A percentile compares a stretch with the other conserved stretches of the same genome.
phyloP scores from a whole-genome alignment of 2,113 vertebrate species.

The Gasterosteus nipponicus region DNA sequence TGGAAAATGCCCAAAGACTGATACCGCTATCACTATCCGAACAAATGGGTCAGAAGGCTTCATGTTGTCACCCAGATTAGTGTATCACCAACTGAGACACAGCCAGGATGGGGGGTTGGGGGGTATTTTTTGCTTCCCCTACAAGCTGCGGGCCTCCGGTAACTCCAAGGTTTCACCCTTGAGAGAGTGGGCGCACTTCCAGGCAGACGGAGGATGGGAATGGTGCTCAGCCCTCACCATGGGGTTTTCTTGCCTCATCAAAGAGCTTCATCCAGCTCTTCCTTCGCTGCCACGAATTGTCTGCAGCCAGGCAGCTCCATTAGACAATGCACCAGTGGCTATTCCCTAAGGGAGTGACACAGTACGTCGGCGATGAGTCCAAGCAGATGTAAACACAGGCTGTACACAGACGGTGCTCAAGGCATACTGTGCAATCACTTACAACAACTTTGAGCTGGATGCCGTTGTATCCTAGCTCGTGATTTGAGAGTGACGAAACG shows the following conservation, averaged over 20 bases:
- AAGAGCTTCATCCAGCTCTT: slow-evolving; percentile 53
- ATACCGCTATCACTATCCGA: slow-evolving; percentile 54
- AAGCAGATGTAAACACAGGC: slow-evolving; percentile 57
- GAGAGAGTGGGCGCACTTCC: slow-evolving; percentile 47
- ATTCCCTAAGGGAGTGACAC: slow-evolving; percentile 64
- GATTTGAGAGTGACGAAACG: slow-evolving; percentile 13
- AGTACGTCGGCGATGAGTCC: slow-evolving; percentile 54
- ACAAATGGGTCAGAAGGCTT: slow-evolving; percentile 62
- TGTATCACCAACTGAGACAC: slow-evolving; percentile 49
- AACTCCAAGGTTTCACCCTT: slow-evolving; percentile 44
- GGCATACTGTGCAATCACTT: slow-evolving; percentile 34
- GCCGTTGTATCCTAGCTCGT: slow-evolving; percentile 13
- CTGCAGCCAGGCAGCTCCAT: slow-evolving; percentile 65
- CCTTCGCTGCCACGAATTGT: slow-evolving; percentile 46
- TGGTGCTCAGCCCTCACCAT: slow-evolving; percentile 42
- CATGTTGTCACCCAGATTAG: slow-evolving; percentile 60
- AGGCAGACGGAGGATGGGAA: slow-evolving; percentile 36
- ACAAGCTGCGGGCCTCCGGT: slow-evolving; percentile 45
- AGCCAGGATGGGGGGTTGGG: slow-evolving; percentile 22
- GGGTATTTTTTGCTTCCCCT: slow-evolving; percentile 29
- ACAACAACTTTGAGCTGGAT: slow-evolving; percentile 33
- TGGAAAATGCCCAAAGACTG: slow-evolving; percentile 49
- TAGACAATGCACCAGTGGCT: slow-evolving; percentile 57
- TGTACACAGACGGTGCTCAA: slow-evolving; percentile 37
- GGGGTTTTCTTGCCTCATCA: slow-evolving; percentile 54